Evolutionary conservation across 92 coral and sea anemone species (phyloP).

Genomic region (Porites cylindrica): DNA sequence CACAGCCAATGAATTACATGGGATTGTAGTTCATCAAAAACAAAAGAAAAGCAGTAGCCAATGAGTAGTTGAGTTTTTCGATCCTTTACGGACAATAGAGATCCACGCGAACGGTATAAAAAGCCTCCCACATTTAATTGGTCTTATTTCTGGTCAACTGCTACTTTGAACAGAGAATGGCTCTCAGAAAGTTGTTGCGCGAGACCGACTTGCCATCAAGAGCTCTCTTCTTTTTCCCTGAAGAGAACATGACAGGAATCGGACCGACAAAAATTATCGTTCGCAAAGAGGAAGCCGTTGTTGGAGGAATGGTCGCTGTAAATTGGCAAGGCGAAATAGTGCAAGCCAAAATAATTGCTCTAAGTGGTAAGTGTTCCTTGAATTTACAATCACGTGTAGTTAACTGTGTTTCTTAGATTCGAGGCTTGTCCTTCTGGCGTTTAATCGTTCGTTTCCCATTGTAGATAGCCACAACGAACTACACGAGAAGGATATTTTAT

Average conservation of each 20-base stretch:
- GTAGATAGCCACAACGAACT: constrained; percentile 28
- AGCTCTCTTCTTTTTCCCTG: constrained; percentile 30
- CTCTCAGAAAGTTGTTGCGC: constrained; percentile 2
- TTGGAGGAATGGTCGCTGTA: too few relatives aligned
- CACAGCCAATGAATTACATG: too few relatives aligned
- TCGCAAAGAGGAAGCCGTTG: constrained; percentile 27
- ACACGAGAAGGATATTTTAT: constrained; percentile 23
- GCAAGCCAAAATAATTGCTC: constrained; percentile 17
- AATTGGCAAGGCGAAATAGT: constrained; percentile 23
- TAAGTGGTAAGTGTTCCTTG: constrained; percentile 26
- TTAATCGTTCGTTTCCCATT: constrained; percentile 17
- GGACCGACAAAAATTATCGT: constrained; percentile 16
- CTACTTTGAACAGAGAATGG: constrained; percentile 22
- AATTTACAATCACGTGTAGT: not conserved
- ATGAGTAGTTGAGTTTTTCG: too few relatives aligned
- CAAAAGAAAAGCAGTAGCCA: too few relatives aligned
- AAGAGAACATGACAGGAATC: constrained; percentile 8
- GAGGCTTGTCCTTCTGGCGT: not conserved
- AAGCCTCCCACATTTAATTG: too few relatives aligned
- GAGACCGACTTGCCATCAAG: constrained; percentile 26
- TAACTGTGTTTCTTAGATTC: constrained; percentile 2
- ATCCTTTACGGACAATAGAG: too few relatives aligned
- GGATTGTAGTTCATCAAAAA: too few relatives aligned
- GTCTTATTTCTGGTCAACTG: too few relatives aligned
- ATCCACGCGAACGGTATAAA: too few relatives aligned